Evolutionary conservation across 2,888 invertebrate genomes (phyloP), one percentile per base, ranked within the genome.

Genomic region (Tetramorium bicarinatum): DNA sequence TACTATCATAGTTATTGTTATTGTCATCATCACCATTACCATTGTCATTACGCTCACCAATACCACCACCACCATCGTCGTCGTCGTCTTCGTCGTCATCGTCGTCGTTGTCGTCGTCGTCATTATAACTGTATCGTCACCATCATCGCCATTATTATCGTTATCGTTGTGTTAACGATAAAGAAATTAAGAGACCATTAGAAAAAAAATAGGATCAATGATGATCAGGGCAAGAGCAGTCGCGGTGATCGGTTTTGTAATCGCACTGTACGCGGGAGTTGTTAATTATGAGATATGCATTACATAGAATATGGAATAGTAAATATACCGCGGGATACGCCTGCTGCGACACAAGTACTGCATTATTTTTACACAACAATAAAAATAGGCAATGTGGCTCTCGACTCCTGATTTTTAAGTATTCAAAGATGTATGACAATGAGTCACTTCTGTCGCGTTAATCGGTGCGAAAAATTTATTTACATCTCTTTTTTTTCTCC

Each of bases 381-480:
- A 64, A 75, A 66, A 75, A 38, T 21, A 64, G 74, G 18, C 44
- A 44, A 44, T 25, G 34, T n/a, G 34, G n/a, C 15, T 54, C 25
- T 18, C 25, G 52, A 54, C 8, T 61, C 49, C 15, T 81, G 29
- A 74, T 64, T 29, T 81, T 64, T 18, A 29, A 21, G n/a, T 76
- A 52, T 49, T 54, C 75, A 44, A 21, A 44, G 8, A 7, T 52
- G 29, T 9, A 34, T 34, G 13, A 3, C 44, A 29, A 56, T 80
- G 69, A 56, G 81, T 86, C 49, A 59, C 59, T 85, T 86, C 52
- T 49, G 62, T 79, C 77, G 61, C 66, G 44, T 61, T 11, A 59
- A 84, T 72, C 79, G 82, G 66, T 75, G 71, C 49, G 61, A 79
- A 67, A 83, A 82, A 76, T 84, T 85, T 52, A 74, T 88, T 87